Base-by-base conservation (phyloP, 30 jellyfish, hydroid and myxozoan species). In the Hydractinia echinata region DNA sequence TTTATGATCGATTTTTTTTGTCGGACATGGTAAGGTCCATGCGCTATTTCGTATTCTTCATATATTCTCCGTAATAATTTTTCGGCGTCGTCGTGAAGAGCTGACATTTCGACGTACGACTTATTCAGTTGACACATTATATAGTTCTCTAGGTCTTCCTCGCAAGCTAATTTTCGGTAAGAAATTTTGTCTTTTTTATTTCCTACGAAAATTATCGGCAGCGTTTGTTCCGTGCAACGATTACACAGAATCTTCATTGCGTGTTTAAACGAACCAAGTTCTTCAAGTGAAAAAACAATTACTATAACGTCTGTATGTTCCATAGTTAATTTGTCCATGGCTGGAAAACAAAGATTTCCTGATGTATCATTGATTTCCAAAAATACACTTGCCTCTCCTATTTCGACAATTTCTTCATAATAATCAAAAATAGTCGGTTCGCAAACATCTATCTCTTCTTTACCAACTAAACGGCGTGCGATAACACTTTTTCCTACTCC, bases 401-500 rank as follows among this genome's bases (percentile, higher is more conserved):
- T 82, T 7, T 21, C 51, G 19, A 30, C 82, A 9, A 16, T 54
- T 15, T 48, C 15, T 11, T 60, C 51, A 39, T 78, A 78, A 10
- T 18, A 54, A 16, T 78, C 86, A 20, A 44, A 61, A 11, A 62
- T 82, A 13, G 86, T 78, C 4, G 86, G 86, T 20, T 44, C 7
- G 82, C 61, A 60, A 49, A 55, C 58, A 5, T 60, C 81, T 18
- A 61, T 18, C 16, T 55, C 18, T 7, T 60, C n/a, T 20, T 78
- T 58, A 30, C 71, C 71, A 6, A 62, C 7, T 50, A 78, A 62
- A 6, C 81, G 81, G 8, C 82, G 86, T 4, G 61, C 81, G 58
- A 78, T 54, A 54, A 82, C 16, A 13, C 82, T 78, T 60, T 78
- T 78, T 7, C 86, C 86, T 3, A 55, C 82, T n/a, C 54, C 81